Evolutionary conservation across 2,888 invertebrate species (phyloP), one percentile per base, ranked within the genome.

Genomic region (Steromphala cineraria): DNA sequence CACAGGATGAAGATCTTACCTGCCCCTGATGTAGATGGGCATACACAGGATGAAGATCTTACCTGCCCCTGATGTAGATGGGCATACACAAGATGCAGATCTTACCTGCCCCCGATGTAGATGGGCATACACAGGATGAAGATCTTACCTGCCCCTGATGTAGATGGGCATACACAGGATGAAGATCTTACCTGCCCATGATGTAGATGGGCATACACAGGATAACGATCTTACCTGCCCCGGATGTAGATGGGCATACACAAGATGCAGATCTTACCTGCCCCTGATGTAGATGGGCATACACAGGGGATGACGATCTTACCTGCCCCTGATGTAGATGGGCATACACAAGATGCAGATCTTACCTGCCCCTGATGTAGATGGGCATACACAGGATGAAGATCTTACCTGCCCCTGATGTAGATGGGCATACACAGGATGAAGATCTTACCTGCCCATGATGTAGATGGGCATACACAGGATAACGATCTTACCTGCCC

Each of bases 281-380:
- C 96, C 96, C 81, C 96, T 94, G 19, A 96, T 96, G 93, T 96
- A 96, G 62, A 97, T 96, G 0, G 97, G 97, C 97, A 97, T 36
- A 36, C 36, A 36, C 4, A 36, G 36, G 7, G n/a, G n/a, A n/a
- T n/a, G n/a, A n/a, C n/a, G n/a, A n/a, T n/a, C 90, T 90, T 88
- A 94, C 94, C 94, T 95, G 53, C 96, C 96, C 81, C 96, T 94
- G 19, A 96, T 96, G 93, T 96, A 96, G 62, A 97, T 96, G 0
- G 97, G 97, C 97, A 97, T 36, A 36, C 36, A 36, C 4, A 36
- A 7, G 7, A n/a, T n/a, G n/a, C n/a, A n/a, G n/a, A n/a, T n/a
- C 90, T 90, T 88, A 94, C 94, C 94, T 95, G 53, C 96, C 96
- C 81, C 96, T 94, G 19, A 96, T 96, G 93, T 96, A 96, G 62